Evolutionary conservation across 2,888 invertebrate genomes (phyloP).

Genomic region (Helicoverpa assulta): DNA sequence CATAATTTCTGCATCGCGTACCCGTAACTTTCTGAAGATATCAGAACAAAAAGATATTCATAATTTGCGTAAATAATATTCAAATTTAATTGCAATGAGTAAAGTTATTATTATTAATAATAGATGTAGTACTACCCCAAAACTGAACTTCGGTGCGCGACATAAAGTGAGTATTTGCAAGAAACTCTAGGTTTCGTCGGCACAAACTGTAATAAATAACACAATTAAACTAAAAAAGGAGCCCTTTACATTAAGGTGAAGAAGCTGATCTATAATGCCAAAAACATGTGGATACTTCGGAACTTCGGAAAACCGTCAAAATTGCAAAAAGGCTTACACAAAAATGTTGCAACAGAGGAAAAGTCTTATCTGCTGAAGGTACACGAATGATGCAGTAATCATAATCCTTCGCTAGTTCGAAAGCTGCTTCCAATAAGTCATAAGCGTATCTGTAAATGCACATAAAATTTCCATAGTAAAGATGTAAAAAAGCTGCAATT

Average conservation of each 20-base stretch:
- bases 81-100: neutral
- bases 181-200: slow-evolving; percentile 72
- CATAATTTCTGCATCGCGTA: slow-evolving; percentile 79
- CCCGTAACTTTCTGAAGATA: slow-evolving; percentile 77
- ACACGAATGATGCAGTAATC: slow-evolving; percentile 91
- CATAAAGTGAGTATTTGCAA: slow-evolving; percentile 74
- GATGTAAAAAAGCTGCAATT: too few relatives aligned
- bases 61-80: neutral
- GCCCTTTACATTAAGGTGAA: too few relatives aligned
- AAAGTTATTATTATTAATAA: neutral
- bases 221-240: too few relatives aligned
- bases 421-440: slow-evolving; percentile 91
- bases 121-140: slow-evolving; percentile 69
- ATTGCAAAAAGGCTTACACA: slow-evolving; percentile 71
- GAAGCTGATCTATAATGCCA: too few relatives aligned
- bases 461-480: neutral
- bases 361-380: slow-evolving; percentile 84
- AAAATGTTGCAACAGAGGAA: slow-evolving; percentile 88
- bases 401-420: slow-evolving; percentile 91
- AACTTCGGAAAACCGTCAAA: neutral
- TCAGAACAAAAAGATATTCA: slow-evolving; percentile 17
- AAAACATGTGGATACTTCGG: too few relatives aligned
- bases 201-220: slow-evolving; percentile 72
- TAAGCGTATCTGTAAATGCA: slow-evolving; percentile 77
- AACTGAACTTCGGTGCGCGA: slow-evolving; percentile 81